Conservation (phyloP, 2,797 vertebrate genomes). For the Coreius guichenoti region DNA sequence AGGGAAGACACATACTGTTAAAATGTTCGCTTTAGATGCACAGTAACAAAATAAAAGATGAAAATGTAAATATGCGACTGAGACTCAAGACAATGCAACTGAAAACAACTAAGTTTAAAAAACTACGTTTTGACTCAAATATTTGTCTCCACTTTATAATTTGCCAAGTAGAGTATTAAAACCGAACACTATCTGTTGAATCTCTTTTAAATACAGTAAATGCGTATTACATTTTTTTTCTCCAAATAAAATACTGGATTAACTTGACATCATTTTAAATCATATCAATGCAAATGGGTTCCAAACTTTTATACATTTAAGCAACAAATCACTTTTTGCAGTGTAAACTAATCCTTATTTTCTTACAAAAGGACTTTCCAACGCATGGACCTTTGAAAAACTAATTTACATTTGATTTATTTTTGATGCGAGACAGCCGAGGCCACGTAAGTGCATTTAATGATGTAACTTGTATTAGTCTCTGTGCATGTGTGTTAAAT, state of each 20-base stretch:
- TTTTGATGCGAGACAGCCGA: slow-evolving; percentile 68
- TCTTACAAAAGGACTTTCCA: slow-evolving; percentile 54
- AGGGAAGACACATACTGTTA: neutral
- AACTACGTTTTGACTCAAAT: neutral
- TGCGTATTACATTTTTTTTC: neutral
- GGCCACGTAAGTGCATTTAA: slow-evolving; percentile 83
- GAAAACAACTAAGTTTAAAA: neutral
- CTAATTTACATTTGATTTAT: slow-evolving; percentile 71
- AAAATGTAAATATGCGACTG: neutral
- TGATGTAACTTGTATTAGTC: slow-evolving; percentile 71
- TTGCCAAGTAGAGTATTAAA: neutral
- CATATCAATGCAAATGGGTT: slow-evolving; percentile 10
- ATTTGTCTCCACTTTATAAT: too few relatives aligned
- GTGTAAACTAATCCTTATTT: slow-evolving; percentile 39
- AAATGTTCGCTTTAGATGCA: neutral
- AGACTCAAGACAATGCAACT: neutral
- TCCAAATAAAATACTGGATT: slow-evolving; percentile 5
- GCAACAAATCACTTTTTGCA: slow-evolving; percentile 52
- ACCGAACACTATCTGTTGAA: neutral
- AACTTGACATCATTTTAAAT: slow-evolving; percentile 17
- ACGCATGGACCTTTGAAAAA: slow-evolving; percentile 73
- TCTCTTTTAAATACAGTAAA: neutral
- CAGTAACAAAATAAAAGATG: neutral
- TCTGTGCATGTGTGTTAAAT: slow-evolving; percentile 75
- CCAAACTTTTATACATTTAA: slow-evolving; percentile 53